Evolutionary conservation across 2,113 vertebrate species (phyloP).

Genomic region (Muscicapa adusta): DNA sequence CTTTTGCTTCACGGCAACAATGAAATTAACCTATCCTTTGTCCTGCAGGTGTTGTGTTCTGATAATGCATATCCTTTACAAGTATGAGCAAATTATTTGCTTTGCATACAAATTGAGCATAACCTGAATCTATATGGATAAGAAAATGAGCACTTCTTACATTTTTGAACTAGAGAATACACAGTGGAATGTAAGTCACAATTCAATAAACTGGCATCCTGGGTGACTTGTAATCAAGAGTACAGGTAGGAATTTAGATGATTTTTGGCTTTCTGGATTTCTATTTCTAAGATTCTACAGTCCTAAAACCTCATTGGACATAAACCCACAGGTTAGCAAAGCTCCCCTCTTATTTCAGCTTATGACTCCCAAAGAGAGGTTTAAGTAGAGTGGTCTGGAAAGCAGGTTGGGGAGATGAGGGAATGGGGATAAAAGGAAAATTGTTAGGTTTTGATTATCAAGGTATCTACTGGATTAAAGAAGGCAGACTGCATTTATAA

Average conservation of each 20-base stretch:
- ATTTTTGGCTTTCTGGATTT: neutral
- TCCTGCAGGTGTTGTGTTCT: slow-evolving; percentile 80
- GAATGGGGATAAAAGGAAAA: neutral
- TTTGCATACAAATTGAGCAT: slow-evolving; percentile 72
- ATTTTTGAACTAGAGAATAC: slow-evolving; percentile 29
- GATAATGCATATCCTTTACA: slow-evolving; percentile 80
- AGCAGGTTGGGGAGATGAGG: neutral
- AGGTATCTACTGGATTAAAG: neutral
- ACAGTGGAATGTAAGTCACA: neutral
- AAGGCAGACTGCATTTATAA: neutral
- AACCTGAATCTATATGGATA: slow-evolving; percentile 64
- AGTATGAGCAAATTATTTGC: slow-evolving; percentile 71
- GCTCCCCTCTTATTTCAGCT: neutral
- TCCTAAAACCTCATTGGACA: neutral
- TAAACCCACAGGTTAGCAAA: neutral
- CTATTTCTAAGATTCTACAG: neutral
- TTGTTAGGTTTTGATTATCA: neutral
- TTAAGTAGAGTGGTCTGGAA: neutral
- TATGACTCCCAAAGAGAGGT: neutral
- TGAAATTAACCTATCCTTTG: slow-evolving; percentile 83
- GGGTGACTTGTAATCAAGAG: neutral
- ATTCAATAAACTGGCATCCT: neutral
- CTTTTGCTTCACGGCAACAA: slow-evolving; percentile 73
- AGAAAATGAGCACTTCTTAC: slow-evolving; percentile 34
- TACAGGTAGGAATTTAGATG: neutral